Conservation (phyloP, 2,113 vertebrate species). For the Entomyzon cyanotis region DNA sequence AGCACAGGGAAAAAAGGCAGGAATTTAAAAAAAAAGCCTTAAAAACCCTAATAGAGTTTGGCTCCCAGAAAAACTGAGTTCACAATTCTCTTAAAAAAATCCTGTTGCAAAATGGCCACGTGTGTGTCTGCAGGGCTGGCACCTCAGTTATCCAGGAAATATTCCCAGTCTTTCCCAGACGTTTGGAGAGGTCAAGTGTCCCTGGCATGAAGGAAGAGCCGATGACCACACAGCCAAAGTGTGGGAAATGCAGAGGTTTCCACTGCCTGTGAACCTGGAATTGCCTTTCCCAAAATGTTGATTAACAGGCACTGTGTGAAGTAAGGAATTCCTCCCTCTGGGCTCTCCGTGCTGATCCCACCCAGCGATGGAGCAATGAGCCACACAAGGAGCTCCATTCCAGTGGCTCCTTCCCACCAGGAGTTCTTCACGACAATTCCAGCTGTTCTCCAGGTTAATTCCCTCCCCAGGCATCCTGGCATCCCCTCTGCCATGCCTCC, state of each 20-base stretch:
- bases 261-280: not conserved
- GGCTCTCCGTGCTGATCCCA: not conserved
- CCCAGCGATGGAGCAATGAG: not conserved
- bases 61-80: not conserved
- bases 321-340: not conserved
- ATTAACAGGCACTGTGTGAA: not conserved
- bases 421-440: not conserved
- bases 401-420: not conserved
- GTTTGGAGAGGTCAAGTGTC: not conserved
- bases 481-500: not conserved
- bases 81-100: slow-evolving; percentile 19
- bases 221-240: not conserved
- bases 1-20: not conserved
- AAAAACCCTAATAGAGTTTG: not conserved
- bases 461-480: not conserved
- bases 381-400: not conserved
- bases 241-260: slow-evolving; percentile 37
- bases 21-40: not conserved
- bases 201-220: slow-evolving; percentile 18
- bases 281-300: slow-evolving; percentile 44
- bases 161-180: not conserved
- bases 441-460: not conserved
- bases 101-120: not conserved
- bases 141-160: not conserved
- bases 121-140: not conserved